A percentile compares a stretch with the other conserved stretches of the same genome.
phyloP scores from a whole-genome alignment of 2,113 vertebrate species.

The Myodes glareolus region DNA sequence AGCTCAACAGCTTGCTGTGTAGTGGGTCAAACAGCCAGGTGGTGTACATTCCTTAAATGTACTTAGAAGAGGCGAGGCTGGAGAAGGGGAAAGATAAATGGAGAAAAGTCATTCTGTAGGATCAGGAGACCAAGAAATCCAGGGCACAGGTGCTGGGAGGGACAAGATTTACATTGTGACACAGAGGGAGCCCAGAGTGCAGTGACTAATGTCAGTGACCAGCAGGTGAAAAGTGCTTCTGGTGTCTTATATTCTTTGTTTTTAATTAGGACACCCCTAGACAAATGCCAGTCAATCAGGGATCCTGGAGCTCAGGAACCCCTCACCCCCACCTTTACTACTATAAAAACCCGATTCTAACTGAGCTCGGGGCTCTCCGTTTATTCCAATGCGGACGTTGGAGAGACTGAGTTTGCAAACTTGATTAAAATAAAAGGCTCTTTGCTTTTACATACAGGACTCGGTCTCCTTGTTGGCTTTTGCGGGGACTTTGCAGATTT shows the following conservation, averaged over 20 bases:
- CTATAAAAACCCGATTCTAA: no score
- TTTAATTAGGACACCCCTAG: background rate
- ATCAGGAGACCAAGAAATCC: background rate
- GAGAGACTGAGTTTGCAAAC: no score
- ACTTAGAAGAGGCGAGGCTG: background rate
- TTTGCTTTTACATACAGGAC: no score
- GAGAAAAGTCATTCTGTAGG: background rate
- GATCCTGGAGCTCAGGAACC: no score
- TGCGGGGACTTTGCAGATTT: no score
- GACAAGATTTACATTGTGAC: background rate
- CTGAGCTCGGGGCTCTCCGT: no score
- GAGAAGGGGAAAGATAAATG: background rate
- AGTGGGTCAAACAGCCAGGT: no score
- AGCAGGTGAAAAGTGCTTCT: background rate
- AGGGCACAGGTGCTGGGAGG: background rate
- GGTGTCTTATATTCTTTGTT: background rate
- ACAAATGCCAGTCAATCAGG: no score
- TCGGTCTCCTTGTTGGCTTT: no score
- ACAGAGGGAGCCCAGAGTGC: background rate
- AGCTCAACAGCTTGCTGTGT: background rate
- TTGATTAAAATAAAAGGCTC: no score
- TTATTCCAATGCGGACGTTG: no score
- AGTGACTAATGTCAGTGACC: background rate
- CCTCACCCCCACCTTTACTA: no score
- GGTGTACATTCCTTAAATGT: background rate